Evolutionary conservation across 2,888 invertebrate species (phyloP), one percentile per base, ranked within the genome.

Genomic region (Pristionchus fissidentatus): DNA sequence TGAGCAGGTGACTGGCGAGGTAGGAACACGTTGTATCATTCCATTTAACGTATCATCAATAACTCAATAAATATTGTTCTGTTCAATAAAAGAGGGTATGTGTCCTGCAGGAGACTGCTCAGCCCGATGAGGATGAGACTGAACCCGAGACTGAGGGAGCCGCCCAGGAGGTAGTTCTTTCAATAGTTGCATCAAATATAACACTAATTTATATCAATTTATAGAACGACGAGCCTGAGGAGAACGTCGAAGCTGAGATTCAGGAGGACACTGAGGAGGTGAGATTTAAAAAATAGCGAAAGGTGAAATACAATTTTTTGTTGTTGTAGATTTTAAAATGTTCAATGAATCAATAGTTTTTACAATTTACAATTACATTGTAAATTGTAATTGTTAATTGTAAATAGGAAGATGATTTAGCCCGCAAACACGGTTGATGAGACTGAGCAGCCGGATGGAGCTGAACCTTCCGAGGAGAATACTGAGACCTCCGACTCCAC

Each of bases 201-300:
- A 19, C 10, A 49, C 19, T 19, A 15, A 49, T 19, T 49, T 10
- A 49, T 70, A 41, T n/a, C 10, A 3, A 41, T 19, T 38, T 70
- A 19, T 1, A 70, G 41, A n/a, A 35, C 32, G 4, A 41, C 46
- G 43, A 13, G 10, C 62, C 62, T 22, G 75, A 49, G 5, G 75
- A 49, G 8, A 75, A 75, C 49, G 32, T 75, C 32, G 75, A 75
- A 22, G 46, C 75, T 0, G 75, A 49, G 29, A 49, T 49, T 19
- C 46, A 46, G 32, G 49, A 75, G 29, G 49, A 49, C 10, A 75
- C 75, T 29, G 49, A 75, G 29, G 75, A 75, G 75, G 75, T 49
- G 0, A 32, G 32, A n/a, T n/a, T n/a, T n/a, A n/a, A n/a, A n/a
- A 49, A 49, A 49, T 19, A 19, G 49, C 49, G 49, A n/a, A n/a